Base-by-base conservation (phyloP, 2,113 vertebrate genomes). In the Martes martes region DNA sequence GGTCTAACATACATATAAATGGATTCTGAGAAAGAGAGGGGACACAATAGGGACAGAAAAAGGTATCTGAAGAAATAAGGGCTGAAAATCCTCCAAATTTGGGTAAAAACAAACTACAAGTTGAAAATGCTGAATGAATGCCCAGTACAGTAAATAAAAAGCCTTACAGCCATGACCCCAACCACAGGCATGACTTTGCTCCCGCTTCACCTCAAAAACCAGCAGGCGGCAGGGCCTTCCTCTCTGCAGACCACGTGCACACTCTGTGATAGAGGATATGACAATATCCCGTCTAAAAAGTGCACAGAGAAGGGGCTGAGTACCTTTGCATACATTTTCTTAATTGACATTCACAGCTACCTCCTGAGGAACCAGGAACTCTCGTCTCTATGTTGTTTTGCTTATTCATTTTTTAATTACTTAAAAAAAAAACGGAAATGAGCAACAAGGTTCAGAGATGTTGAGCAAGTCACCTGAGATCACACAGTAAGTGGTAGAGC, bases 401-500 rank as follows among this genome's bases (percentile, higher is more conserved):
- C 36, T 81, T 52, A 76, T 71, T 24, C 4, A 28, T 65, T 71
- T 6, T 31, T 47, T 42, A 23, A 19, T 67, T 67, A 14, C n/a
- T 63, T 69, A 24, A 26, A 76, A 69, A 78, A 78, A 36, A 93
- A 31, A 31, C 0, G 5, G 11, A 83, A 73, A 28, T 71, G 23
- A 7, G 21, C 26, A 47, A 11, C 15, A 16, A 79, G 84, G 45
- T 36, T 88, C 80, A 59, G 90, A 97, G 59, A 65, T 5, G 19
- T 7, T 52, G 42, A 71, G 6, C 13, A 16, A 57, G 36, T 67
- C 45, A 42, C 31, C 16, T 36, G 71, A 7, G 50, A 50, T 50
- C 61, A 45, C 31, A 39, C 1, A 7, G 57, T 3, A 36, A 42
- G n/a, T 5, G 31, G 23, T 0, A 0, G 67, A 36, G 26, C 19